Evolutionary conservation across 1,140 invertebrate species (phyloP).

Genomic region (Scaptomyza hsui): DNA sequence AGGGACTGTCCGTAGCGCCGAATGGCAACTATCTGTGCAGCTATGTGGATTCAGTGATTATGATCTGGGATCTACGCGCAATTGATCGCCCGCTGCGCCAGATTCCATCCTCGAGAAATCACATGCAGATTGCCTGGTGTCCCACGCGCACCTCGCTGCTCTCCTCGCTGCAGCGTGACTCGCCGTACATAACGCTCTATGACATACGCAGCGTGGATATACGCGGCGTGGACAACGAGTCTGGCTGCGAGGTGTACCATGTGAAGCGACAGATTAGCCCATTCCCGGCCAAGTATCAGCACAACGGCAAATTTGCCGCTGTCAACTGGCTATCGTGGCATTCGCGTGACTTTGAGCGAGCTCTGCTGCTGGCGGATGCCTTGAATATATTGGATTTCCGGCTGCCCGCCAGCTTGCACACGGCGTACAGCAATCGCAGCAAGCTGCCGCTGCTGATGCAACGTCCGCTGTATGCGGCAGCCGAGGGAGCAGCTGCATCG

Average conservation of each 20-base stretch:
- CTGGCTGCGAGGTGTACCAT: conserved; percentile 70
- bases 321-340: conserved; percentile 77
- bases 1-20: conserved; percentile 91
- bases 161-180: conserved; percentile 76
- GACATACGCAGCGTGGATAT: conserved; percentile 80
- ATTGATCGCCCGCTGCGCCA: conserved; percentile 93
- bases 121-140: conserved; percentile 93
- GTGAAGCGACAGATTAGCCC: conserved; percentile 78
- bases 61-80: conserved; percentile 94
- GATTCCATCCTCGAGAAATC: conserved; percentile 88
- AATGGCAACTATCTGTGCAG: conserved; percentile 92
- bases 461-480: conserved; percentile 45
- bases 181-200: conserved; percentile 73
- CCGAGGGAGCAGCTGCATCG: conserved; percentile 36
- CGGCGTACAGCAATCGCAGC: conserved; percentile 75
- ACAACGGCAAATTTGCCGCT: conserved; percentile 50
- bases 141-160: conserved; percentile 88
- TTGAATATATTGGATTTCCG: conserved; percentile 73
- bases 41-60: conserved; percentile 91
- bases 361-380: conserved; percentile 70
- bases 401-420: conserved; percentile 66
- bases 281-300: conserved; percentile 73
- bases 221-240: conserved; percentile 70
- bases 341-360: conserved; percentile 70
- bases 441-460: conserved; percentile 74